Evolutionary conservation across 1,140 invertebrate genomes (phyloP).

Genomic region (Heliconius hewitsoni): DNA sequence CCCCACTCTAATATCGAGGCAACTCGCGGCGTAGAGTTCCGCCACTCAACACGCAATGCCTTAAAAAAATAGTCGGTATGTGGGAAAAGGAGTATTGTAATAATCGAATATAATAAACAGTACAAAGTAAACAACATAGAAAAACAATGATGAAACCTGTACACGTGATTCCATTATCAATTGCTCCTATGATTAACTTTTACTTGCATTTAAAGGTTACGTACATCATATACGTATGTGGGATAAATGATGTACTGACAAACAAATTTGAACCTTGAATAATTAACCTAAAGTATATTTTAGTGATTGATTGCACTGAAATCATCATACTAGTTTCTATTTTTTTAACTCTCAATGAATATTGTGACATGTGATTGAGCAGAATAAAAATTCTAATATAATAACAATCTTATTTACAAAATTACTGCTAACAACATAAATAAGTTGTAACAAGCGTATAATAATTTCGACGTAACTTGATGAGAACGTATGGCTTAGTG

Average conservation of each 20-base stretch:
- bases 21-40: too few relatives aligned
- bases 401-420: background rate
- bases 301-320: background rate
- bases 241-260: background rate
- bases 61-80: too few relatives aligned
- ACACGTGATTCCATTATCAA: background rate
- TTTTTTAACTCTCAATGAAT: constrained; percentile 20
- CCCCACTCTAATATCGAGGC: too few relatives aligned
- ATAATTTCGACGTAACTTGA: too few relatives aligned
- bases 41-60: too few relatives aligned
- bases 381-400: background rate
- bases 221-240: background rate
- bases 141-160: background rate
- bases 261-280: constrained; percentile 5
- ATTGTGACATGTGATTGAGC: background rate
- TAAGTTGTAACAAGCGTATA: too few relatives aligned
- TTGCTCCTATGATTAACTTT: constrained; percentile 4
- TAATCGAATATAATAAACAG: too few relatives aligned
- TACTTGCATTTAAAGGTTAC: constrained; percentile 22
- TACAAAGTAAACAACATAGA: background rate
- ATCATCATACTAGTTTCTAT: constrained; percentile 15
- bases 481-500: too few relatives aligned
- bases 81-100: too few relatives aligned
- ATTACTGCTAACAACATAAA: too few relatives aligned
- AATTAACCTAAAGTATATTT: background rate